phyloP scores from a whole-genome alignment of 2,113 vertebrate genomes.

The Carassius carassius region DNA sequence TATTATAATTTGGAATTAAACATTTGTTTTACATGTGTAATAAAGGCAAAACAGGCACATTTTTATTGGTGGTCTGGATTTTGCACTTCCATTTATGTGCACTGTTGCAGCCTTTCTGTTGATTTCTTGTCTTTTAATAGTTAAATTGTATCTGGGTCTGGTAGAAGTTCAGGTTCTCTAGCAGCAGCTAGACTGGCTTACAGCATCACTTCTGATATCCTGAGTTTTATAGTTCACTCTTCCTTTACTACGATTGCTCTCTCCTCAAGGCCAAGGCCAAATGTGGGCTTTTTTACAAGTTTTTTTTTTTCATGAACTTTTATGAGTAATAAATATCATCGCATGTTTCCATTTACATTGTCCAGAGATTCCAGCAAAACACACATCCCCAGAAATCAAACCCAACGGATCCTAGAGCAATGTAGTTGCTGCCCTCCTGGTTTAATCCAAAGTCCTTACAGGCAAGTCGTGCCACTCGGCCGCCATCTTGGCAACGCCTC shows the following conservation, averaged over 20 bases:
- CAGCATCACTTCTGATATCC: conserved; percentile 37
- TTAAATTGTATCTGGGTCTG: not conserved
- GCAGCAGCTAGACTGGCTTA: conserved; percentile 11
- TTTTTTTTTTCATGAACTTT: not conserved
- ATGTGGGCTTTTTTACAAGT: not conserved
- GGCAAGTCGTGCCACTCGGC: too few relatives aligned
- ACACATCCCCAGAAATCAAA: conserved; percentile 35
- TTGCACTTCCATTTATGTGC: not conserved
- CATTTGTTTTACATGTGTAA: not conserved
- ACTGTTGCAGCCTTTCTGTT: not conserved
- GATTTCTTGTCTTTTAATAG: conserved; percentile 40
- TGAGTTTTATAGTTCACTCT: conserved; percentile 19
- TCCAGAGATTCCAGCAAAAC: conserved; percentile 39
- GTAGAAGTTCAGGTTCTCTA: conserved; percentile 42
- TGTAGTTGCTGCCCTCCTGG: not conserved
- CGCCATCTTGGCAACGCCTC: too few relatives aligned
- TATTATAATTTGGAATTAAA: not conserved
- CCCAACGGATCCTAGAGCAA: not conserved
- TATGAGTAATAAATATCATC: conserved; percentile 29
- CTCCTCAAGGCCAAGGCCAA: not conserved
- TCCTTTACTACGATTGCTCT: not conserved
- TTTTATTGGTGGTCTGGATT: not conserved
- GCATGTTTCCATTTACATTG: conserved; percentile 44
- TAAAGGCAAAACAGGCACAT: not conserved
- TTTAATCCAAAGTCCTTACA: too few relatives aligned